These are phyloP conservation scores for Passerina amoena DNA, from an alignment of 2,113 vertebrate genomes.

Conservation along the genomic window DNA sequence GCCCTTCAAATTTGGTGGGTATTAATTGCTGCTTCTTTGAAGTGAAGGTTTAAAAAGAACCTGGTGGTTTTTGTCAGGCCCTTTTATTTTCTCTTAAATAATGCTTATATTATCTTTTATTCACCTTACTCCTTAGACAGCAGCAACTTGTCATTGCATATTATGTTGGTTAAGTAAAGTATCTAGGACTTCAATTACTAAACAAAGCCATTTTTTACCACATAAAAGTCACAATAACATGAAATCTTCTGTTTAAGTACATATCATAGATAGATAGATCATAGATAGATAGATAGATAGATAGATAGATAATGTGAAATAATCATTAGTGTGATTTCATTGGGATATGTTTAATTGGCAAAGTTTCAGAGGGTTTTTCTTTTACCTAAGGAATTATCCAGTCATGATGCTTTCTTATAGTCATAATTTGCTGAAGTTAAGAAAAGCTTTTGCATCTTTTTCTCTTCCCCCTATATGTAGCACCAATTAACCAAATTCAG, in stretches of 20 bases:
- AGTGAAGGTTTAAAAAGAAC: not conserved
- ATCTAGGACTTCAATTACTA: not conserved
- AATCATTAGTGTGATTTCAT: not conserved
- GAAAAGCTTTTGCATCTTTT: not conserved
- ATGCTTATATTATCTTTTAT: not conserved
- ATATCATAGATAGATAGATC: not conserved
- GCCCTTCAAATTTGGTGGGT: not conserved
- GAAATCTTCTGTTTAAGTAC: not conserved
- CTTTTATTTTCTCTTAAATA: not conserved
- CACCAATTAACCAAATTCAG: not conserved
- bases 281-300: not conserved
- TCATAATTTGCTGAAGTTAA: not conserved
- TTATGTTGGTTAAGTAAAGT: not conserved
- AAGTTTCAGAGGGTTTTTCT: not conserved
- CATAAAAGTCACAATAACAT: not conserved
- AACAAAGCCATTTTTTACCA: not conserved
- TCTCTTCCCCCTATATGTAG: not conserved
- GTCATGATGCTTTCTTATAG: not conserved
- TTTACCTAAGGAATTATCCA: not conserved
- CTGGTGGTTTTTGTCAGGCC: not conserved
- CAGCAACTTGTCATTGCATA: not conserved
- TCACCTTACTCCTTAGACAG: not conserved
- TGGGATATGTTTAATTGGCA: not conserved
- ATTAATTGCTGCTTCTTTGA: not conserved
- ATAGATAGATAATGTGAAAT: not conserved